Base-by-base conservation (phyloP, 2,797 vertebrate genomes). In the Melanotaenia boesemani region DNA sequence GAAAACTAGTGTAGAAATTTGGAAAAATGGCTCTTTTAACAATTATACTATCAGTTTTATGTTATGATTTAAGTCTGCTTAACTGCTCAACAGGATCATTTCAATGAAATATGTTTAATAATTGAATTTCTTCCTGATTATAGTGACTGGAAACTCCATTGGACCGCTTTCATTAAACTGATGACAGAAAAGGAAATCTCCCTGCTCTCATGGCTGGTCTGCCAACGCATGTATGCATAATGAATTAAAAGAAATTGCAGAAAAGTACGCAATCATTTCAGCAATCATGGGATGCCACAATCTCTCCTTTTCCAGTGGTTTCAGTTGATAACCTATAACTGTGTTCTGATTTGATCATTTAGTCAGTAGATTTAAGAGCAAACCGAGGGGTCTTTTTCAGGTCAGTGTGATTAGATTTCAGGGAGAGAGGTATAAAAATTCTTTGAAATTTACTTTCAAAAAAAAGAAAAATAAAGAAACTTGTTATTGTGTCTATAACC, bases 371-470 rank as follows among this genome's bases (percentile, higher is more conserved):
- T 82, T 83, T 70, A 65, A 63, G 36, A 18, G 54, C 57, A 67
- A 86, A 68, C 66, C 1, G 4, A 66, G 48, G 64, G 79, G 79
- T 77, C 67, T 58, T 71, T 78, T 65, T 64, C 11, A 44, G 86
- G 88, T 90, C 87, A 86, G 39, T 28, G 48, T 79, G 82, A 89
- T 89, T 86, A 20, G 8, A 83, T 88, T 91, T 90, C 81, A 79
- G 61, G n/a, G 36, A 64, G 41, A 67, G 26, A 67, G 67, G 41
- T 65, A 84, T 54, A 67, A 80, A 86, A 87, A 80, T 52, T 24
- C 64, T 83, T 81, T 82, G 30, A 86, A 74, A 83, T 59, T 44
- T 1, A 48, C 28, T 13, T 50, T 61, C 58, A 28, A 28, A 55
- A 55, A 56, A 67, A 16, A 20, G 18, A 18, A 15, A 15, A 16